Conservation (phyloP, 53 echinoderm and acorn worm genomes). For the Temnopleurus reevesii region DNA sequence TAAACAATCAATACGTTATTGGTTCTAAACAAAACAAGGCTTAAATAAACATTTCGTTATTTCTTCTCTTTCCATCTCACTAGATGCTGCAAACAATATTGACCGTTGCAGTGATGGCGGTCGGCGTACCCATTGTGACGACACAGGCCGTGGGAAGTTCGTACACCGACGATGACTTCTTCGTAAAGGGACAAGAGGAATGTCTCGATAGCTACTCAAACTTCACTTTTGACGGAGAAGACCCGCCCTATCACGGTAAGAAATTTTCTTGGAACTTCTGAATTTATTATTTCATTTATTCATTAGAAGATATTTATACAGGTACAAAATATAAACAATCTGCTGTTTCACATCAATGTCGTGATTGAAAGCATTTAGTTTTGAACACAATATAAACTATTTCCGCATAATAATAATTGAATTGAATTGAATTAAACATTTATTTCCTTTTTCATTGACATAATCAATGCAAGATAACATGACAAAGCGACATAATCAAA, state of each 20-base stretch:
- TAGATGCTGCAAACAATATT: constrained; percentile 9
- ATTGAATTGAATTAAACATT: too few relatives aligned
- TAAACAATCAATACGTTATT: too few relatives aligned
- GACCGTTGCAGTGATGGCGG: background rate
- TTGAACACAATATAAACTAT: too few relatives aligned
- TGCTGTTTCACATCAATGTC: too few relatives aligned
- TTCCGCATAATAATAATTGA: too few relatives aligned
- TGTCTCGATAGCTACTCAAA: background rate
- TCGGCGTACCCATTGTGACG: background rate
- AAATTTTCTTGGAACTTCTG: background rate
- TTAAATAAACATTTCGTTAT: background rate
- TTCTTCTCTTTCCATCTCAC: background rate
- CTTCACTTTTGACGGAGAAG: background rate
- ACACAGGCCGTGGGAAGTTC: constrained; percentile 9
- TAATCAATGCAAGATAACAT: too few relatives aligned
- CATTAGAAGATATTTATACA: too few relatives aligned
- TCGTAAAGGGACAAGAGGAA: background rate
- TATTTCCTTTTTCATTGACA: too few relatives aligned
- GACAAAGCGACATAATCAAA: too few relatives aligned
- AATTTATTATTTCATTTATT: background rate
- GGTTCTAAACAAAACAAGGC: too few relatives aligned
- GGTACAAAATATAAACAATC: too few relatives aligned
- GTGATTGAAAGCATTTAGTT: too few relatives aligned
- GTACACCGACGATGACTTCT: background rate
- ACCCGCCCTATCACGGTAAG: constrained; percentile 17